phyloP scores from a whole-genome alignment of 2,797 vertebrate species.

The Monodelphis domestica region DNA sequence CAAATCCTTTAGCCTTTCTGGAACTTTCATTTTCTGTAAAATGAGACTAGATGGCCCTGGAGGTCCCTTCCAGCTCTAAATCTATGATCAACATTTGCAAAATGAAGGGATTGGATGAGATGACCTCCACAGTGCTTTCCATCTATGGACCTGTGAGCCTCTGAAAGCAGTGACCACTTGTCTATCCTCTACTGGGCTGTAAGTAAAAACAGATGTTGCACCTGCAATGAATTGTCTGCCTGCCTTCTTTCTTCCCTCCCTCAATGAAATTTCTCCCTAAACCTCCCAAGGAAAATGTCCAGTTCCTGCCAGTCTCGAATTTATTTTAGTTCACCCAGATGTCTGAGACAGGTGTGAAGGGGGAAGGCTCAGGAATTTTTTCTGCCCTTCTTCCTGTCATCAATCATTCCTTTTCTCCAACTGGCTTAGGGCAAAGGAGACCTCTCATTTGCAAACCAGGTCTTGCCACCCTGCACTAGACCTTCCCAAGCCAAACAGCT shows the following conservation, averaged over 20 bases:
- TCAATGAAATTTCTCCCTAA: conserved; percentile 18
- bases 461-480: neutral
- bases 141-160: neutral
- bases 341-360: neutral
- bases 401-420: conserved; percentile 1
- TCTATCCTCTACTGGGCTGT: neutral
- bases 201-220: conserved; percentile 14
- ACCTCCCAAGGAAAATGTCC: conserved; percentile 9
- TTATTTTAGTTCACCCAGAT: neutral
- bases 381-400: neutral
- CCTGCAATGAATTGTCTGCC: neutral
- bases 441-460: neutral
- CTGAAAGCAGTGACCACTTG: conserved; percentile 1
- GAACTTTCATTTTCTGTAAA: neutral
- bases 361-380: neutral
- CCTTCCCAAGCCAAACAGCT: conserved; percentile 23
- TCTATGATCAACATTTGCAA: neutral
- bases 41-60: neutral
- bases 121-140: neutral
- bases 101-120: neutral
- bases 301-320: neutral
- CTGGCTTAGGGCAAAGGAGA: conserved; percentile 2
- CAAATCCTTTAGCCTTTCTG: neutral
- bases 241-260: conserved; percentile 4
- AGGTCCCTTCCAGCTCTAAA: neutral